A percentile compares a stretch with the other conserved stretches of the same genome.
phyloP scores from a whole-genome alignment of 2,797 vertebrate genomes.

The Merluccius polli region DNA sequence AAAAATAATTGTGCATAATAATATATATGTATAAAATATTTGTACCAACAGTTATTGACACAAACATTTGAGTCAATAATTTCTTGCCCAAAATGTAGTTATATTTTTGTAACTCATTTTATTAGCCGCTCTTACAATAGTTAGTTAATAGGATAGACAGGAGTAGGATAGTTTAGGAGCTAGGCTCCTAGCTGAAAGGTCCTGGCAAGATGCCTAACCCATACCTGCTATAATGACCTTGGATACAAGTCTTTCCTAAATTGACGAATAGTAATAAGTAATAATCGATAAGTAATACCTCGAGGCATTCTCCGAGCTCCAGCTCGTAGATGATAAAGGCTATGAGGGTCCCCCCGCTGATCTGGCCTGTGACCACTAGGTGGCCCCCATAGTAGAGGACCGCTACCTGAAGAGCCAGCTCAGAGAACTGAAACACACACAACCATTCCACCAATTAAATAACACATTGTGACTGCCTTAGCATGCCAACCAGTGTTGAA shows the following conservation, averaged over 20 bases:
- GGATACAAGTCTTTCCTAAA: too few relatives aligned
- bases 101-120: background rate
- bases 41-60: too few relatives aligned
- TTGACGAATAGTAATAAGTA: background rate
- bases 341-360: constrained; percentile 84
- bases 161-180: too few relatives aligned
- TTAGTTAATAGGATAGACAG: too few relatives aligned
- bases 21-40: too few relatives aligned
- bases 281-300: constrained; percentile 61
- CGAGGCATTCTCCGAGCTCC: constrained; percentile 85
- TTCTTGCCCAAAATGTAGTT: background rate
- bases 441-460: background rate
- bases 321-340: constrained; percentile 94
- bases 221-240: too few relatives aligned
- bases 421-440: constrained; percentile 75
- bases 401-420: constrained; percentile 85
- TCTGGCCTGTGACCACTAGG: constrained; percentile 84
- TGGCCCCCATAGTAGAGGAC: constrained; percentile 92
- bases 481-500: too few relatives aligned
- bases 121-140: too few relatives aligned
- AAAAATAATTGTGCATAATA: background rate
- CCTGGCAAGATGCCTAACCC: too few relatives aligned
- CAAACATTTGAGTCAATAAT: background rate
- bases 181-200: too few relatives aligned
- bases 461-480: background rate